These are phyloP conservation scores for Drosophila austrosaltans DNA, from an alignment of 2,888 invertebrate species.

Conservation along the genomic window DNA sequence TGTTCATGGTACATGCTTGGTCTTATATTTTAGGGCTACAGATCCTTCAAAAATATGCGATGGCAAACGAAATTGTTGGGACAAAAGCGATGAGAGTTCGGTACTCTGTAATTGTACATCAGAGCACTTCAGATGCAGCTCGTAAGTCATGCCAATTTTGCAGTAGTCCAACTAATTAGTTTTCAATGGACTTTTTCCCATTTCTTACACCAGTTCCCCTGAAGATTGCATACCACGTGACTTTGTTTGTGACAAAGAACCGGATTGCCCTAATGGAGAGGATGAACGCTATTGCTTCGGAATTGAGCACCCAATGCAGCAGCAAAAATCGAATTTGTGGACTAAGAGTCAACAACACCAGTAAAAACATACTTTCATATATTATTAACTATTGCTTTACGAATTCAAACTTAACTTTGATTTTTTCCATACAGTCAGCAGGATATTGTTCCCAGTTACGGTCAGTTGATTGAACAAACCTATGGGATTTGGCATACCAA, in stretches of 20 bases:
- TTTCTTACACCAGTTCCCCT: slow-evolving; percentile 66
- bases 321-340: slow-evolving; percentile 47
- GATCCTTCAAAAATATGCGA: slow-evolving; percentile 90
- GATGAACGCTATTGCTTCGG: slow-evolving; percentile 89
- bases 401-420: neutral
- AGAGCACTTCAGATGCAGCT: slow-evolving; percentile 84
- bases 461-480: slow-evolving; percentile 87
- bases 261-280: slow-evolving; percentile 89
- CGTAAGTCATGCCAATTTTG: slow-evolving; percentile 80
- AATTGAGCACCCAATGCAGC: slow-evolving; percentile 81
- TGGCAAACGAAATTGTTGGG: slow-evolving; percentile 89
- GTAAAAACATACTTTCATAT: neutral
- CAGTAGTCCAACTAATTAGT: neutral
- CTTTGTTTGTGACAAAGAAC: slow-evolving; percentile 90
- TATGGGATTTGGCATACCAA: slow-evolving; percentile 90
- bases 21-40: slow-evolving; percentile 83
- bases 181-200: neutral
- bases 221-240: slow-evolving; percentile 88
- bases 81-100: slow-evolving; percentile 90
- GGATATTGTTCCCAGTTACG: slow-evolving; percentile 83
- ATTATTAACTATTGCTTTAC: no score
- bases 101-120: slow-evolving; percentile 86
- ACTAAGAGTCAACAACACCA: slow-evolving; percentile 23
- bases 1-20: neutral
- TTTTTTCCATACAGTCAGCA: slow-evolving; percentile 24